Evolutionary conservation across 2,797 vertebrate species (phyloP), one percentile per base, ranked within the genome.

Genomic region (Smutsia gigantea): DNA sequence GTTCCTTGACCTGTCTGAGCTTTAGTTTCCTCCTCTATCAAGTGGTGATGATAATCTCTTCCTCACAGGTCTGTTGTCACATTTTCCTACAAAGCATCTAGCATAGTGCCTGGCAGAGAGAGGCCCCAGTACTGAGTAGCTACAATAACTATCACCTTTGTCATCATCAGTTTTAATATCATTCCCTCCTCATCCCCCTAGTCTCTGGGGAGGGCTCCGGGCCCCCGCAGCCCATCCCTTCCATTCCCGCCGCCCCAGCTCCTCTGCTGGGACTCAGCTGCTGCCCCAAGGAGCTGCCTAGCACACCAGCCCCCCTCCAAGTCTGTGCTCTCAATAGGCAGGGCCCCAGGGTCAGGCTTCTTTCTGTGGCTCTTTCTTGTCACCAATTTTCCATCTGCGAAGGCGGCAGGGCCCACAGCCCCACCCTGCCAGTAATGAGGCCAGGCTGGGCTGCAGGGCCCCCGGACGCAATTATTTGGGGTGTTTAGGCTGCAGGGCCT

Each of bases 401-500:
- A 98, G 97, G 96, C 96, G 31, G 97, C 95, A 92, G 89, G 89
- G 96, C 97, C 94, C 94, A 23, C 83, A 93, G 96, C 96, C 96
- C 97, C 98, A 90, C 98, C 98, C 97, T 83, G 83, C 10, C 90
- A 4, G 75, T 98, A 99, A 98, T 99, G 98, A 99, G 98, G 98
- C 98, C 98, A 49, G 97, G 98, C 97, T 97, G 97, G 97, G 98
- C 98, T 98, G 97, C 98, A 98, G 97, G 98, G 98, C 97, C 97
- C 97, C 98, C 97, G 98, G 97, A 98, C 11, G 93, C 90, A 94
- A 98, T 98, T 98, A 98, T 98, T 99, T 96, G 98, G 98, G 98
- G 98, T 98, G 98, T 98, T 93, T 71, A 97, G 98, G 96, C 98
- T 99, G 98, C 98, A 97, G 98, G 98, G 97, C 97, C 98, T 98